These are phyloP conservation scores for Rhynchophorus ferrugineus DNA, from an alignment of 1,140 invertebrate genomes.

Conservation along the genomic window DNA sequence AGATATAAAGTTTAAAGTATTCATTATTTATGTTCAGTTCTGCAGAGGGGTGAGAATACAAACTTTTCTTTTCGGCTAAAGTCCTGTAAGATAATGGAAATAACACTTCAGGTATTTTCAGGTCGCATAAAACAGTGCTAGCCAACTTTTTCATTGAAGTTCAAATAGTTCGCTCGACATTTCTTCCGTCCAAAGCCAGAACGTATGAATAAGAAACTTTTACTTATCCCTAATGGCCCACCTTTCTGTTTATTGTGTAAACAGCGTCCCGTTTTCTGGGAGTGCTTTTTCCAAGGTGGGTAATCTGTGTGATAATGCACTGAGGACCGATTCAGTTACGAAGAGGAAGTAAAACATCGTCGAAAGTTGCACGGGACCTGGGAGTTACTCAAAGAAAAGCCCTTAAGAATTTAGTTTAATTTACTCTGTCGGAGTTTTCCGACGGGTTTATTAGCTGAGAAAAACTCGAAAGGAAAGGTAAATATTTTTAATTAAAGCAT, in stretches of 20 bases:
- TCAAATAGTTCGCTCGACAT: too few species aligned
- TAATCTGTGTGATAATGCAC: constrained; percentile 25
- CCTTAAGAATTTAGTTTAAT: constrained; percentile 21
- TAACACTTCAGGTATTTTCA: too few species aligned
- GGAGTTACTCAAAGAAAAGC: constrained; percentile 10
- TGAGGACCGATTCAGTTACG: constrained; percentile 16
- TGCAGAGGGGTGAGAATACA: too few species aligned
- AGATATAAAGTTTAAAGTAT: too few species aligned
- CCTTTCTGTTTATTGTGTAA: constrained; percentile 24
- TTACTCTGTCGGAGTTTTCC: constrained; percentile 14
- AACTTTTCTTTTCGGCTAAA: too few species aligned
- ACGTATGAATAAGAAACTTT: constrained; percentile 5
- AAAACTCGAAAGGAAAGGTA: constrained; percentile 4
- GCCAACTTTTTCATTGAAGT: too few species aligned
- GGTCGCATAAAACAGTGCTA: too few species aligned
- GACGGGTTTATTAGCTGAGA: constrained; percentile 17
- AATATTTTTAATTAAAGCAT: constrained; percentile 6
- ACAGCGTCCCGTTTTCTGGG: constrained; percentile 14
- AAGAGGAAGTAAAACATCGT: constrained; percentile 21
- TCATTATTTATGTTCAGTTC: too few species aligned
- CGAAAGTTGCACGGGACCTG: constrained; percentile 11
- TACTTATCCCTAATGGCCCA: constrained; percentile 8
- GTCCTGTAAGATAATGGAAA: too few species aligned
- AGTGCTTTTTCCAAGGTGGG: constrained; percentile 22
- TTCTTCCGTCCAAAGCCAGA: not conserved